These are phyloP conservation scores for Lamellibrachia columna DNA, from an alignment of 2,888 invertebrate genomes.

Conservation along the genomic window DNA sequence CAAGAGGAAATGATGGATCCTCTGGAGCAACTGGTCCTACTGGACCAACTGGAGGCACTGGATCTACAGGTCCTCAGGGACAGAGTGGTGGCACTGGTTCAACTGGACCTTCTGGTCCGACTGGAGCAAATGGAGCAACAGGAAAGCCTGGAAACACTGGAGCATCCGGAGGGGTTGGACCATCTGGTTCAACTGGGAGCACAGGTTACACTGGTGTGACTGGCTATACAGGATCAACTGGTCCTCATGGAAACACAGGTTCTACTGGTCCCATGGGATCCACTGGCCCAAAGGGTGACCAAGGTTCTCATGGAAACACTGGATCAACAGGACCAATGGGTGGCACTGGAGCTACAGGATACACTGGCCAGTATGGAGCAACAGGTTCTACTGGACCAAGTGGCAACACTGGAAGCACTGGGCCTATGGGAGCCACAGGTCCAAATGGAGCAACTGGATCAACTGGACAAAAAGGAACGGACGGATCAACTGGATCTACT, in stretches of 20 bases:
- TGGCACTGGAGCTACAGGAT: constrained; percentile 23
- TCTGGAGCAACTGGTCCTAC: constrained; percentile 34
- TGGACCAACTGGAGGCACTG: constrained; percentile 32
- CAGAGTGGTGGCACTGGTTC: constrained; percentile 24
- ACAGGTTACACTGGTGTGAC: constrained; percentile 30
- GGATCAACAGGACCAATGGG: constrained; percentile 33
- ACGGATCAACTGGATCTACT: constrained; percentile 23
- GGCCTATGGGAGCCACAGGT: constrained; percentile 28
- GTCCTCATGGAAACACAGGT: constrained; percentile 36
- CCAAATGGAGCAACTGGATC: constrained; percentile 27
- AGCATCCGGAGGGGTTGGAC: constrained; percentile 33
- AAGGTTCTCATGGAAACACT: constrained; percentile 36
- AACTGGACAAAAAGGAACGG: constrained; percentile 6
- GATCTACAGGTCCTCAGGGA: constrained; percentile 29
- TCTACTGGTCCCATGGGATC: constrained; percentile 36
- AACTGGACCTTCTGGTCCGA: constrained; percentile 29
- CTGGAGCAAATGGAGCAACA: constrained; percentile 33
- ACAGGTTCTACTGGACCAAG: constrained; percentile 26
- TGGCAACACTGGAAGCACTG: constrained; percentile 27
- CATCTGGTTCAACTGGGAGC: constrained; percentile 21
- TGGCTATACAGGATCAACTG: constrained; percentile 30
- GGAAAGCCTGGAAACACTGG: constrained; percentile 33
- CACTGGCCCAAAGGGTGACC: constrained; percentile 35
- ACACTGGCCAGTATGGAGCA: constrained; percentile 25
- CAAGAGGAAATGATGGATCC: constrained; percentile 22